Evolutionary conservation across 2,888 invertebrate species (phyloP), one percentile per base, ranked within the genome.

Genomic region (Erebia palarica): DNA sequence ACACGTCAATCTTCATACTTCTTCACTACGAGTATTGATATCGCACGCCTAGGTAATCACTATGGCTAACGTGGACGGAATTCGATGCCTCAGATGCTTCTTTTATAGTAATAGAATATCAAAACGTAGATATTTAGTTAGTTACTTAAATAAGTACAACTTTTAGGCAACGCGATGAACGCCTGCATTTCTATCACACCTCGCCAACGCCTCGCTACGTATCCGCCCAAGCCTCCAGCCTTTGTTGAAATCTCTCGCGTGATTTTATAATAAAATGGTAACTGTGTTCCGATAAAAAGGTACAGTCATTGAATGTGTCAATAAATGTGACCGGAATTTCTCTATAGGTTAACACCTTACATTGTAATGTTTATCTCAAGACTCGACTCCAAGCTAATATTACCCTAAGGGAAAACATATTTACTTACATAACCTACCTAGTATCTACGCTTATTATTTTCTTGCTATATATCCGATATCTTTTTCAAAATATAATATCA

Each of bases 261-360:
- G 92, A 92, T 92, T 87, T 90, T 84, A 91, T 91, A 90, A 92
- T 93, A 90, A 84, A 89, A 86, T 80, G 84, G 83, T 91, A 91
- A 91, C 92, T 88, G 92, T 92, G 85, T 81, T 78, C 77, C 84
- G 78, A 87, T 87, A 86, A 84, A 86, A 87, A 80, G 78, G 78
- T 79, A 83, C 81, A 87, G 85, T 84, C 85, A 83, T 80, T 78
- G 76, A 71, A 76, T 73, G 72, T 82, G 89, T 90, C 87, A 90
- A 91, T 84, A 91, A 78, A 79, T 78, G 71, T 81, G 86, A 85
- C 87, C 86, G 86, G 82, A 85, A 87, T 89, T 87, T 88, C 84
- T 84, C 84, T 82, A 80, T 76, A 78, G 78, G 79, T 85, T 83
- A 82, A 81, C 84, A 82, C 79, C 74, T 55, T 78, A 72, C 70